Base-by-base conservation (phyloP, 2,113 vertebrate genomes). In the Ornithorhynchus anatinus region DNA sequence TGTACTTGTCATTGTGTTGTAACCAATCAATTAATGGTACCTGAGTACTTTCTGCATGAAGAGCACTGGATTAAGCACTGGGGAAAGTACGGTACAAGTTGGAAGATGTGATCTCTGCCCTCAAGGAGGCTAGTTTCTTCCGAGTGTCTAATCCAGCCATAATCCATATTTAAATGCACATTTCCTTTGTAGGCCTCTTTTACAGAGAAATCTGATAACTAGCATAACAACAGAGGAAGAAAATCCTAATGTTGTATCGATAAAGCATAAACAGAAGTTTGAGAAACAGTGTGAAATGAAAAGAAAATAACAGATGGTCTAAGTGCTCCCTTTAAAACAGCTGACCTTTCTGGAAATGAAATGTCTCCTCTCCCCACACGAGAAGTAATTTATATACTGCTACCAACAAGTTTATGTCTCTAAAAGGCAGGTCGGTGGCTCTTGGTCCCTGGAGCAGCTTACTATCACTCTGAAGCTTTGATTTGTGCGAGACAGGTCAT, bases 401-500 rank as follows among this genome's bases (percentile, higher is more conserved):
- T 35, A 17, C 10, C 64, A 59, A 43, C 48, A 76, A 59, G 60
- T 69, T 81, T 54, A 42, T 75, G 38, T 71, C 32, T 51, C 31
- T 77, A 76, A 81, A 81, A 79, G 51, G 5, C 37, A 70, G 32
- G 54, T 78, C 61, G 69, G 33, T 25, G 51, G 3, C 19, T 61
- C 25, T 79, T 61, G 31, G 36, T 76, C 66, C 62, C 72, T 22
- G 35, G 43, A 51, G 67, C 64, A 77, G 38, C 10, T 27, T 42
- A 20, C 52, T 33, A 54, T 62, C 73, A 68, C 60, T 71, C 69
- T 16, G 54, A 82, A 68, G 68, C 38, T 82, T 64, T 77, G 79
- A 76, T 79, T 84, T 83, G 69, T 86, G 27, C 66, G 59, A 1
- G 1, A 73, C 56, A 81, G 59, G 25, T 69, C 57, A 51, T 77